Conservation (phyloP, 2,113 vertebrate genomes). For the Ceuthmochares aereus region DNA sequence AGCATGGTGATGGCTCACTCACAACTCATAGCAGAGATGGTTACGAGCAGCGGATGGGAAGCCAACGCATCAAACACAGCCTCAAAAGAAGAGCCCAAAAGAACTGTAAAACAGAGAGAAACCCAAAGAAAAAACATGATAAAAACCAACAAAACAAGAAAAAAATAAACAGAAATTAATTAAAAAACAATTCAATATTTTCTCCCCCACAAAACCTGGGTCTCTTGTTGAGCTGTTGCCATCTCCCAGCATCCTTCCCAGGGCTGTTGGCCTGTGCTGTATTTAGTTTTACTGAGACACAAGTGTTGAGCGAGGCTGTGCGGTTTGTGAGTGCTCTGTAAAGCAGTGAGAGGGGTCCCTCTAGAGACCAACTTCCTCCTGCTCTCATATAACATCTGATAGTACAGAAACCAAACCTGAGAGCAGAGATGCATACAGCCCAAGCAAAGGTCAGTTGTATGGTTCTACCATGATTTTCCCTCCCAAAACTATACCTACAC, state of each 20-base stretch:
- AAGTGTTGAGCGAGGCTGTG: neutral
- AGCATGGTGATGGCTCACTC: slow-evolving; percentile 82
- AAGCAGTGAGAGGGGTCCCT: neutral
- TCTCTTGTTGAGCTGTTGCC: neutral
- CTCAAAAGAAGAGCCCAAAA: slow-evolving; percentile 84
- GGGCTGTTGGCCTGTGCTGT: neutral
- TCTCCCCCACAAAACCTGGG: neutral
- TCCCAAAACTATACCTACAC: neutral
- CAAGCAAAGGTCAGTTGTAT: neutral
- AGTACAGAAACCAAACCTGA: neutral
- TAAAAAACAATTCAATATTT: slow-evolving; percentile 33
- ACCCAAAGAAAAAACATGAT: slow-evolving; percentile 76
- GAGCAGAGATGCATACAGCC: neutral
- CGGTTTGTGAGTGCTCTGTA: neutral
- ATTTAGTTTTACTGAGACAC: neutral
- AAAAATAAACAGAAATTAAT: slow-evolving; percentile 66
- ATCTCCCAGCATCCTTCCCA: neutral
- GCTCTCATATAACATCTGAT: neutral
- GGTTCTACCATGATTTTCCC: neutral
- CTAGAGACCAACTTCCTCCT: neutral
- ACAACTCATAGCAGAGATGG: slow-evolving; percentile 83
- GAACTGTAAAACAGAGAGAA: slow-evolving; percentile 90
- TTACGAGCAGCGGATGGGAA: slow-evolving; percentile 81
- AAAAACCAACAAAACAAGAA: slow-evolving; percentile 72
- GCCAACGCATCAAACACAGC: slow-evolving; percentile 87